Base-by-base conservation (phyloP, 2,797 vertebrate genomes). In the Enteromius argenteus region DNA sequence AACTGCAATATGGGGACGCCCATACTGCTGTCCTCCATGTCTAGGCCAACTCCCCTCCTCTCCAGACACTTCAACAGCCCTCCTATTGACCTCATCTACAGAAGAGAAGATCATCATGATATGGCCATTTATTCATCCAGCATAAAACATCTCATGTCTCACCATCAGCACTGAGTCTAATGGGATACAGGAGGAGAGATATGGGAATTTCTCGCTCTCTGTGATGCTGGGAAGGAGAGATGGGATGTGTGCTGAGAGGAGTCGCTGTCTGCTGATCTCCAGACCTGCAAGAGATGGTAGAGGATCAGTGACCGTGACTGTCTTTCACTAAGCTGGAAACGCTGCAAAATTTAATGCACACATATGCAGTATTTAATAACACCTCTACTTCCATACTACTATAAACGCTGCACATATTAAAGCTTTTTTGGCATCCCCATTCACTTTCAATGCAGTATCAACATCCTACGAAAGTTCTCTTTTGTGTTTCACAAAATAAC, bases 21-120 rank as follows among this genome's bases (percentile, higher is more conserved):
- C 91, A 94, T 85, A 81, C 90, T 95, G 90, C 88, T 95, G 89
- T 99, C 97, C 93, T 99, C 98, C 13, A 99, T 93, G 89, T 99
- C 96, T 82, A 99, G 93, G 84, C 97, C 97, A 84, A 98, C 91
- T 94, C 98, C 95, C 93, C 96, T 97, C 89, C 96, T 96, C 91
- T 97, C 96, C 90, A 99, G 92, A 91, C 97, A 98, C 91, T 99
- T 99, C 74, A 99, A 90, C 66, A 99, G 93, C 44, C 95, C 98
- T 37, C 98, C 98, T 81, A 98, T 88, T 82, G 97, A 93, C 93
- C 95, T 95, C 89, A 99, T 76, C 97, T 97, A 88, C 56, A 21
- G 90, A 44, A 86, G 17, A 86, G 30, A 79, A 56, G 37, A 69
- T 64, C 4, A 27, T 71, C 35, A 85, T 17, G 49, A 27, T 30